Percentiles rank a stretch among this genome's conserved stretches.
These are phyloP conservation scores for Nasonia vitripennis DNA, from an alignment of 1,140 invertebrate species.

Conservation along the genomic window DNA sequence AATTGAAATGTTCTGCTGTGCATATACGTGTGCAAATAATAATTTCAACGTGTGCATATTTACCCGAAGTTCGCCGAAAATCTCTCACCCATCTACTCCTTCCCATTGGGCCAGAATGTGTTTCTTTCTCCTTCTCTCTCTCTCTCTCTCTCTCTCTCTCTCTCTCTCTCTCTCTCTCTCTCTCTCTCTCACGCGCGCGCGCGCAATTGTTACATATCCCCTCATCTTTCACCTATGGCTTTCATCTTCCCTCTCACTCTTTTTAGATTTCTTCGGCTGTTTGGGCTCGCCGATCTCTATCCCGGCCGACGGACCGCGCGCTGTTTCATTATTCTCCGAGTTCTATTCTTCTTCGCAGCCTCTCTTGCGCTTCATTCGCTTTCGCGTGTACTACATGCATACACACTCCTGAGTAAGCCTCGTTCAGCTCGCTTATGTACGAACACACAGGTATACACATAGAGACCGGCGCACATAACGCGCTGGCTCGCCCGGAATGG, in stretches of 20 bases:
- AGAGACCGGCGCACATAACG: conserved; percentile 19
- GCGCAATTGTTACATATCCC: neutral
- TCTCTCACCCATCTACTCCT: neutral
- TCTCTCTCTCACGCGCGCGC: too few relatives aligned
- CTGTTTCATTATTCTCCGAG: conserved; percentile 25
- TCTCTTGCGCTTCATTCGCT: conserved; percentile 1
- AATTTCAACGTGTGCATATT: neutral
- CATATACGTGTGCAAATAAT: neutral
- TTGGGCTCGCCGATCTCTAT: neutral
- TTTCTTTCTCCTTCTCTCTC: neutral
- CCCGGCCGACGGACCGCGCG: neutral
- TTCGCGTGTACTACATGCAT: neutral
- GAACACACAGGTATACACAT: neutral
- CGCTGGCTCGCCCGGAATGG: conserved; percentile 57
- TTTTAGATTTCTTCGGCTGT: neutral
- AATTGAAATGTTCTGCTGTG: too few relatives aligned
- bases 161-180: neutral
- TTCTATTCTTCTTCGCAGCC: conserved; percentile 48
- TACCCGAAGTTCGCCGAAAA: neutral
- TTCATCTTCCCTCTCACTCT: neutral
- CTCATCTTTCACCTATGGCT: neutral
- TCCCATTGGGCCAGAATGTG: neutral
- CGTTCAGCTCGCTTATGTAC: neutral
- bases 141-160: too few relatives aligned
- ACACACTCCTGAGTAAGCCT: neutral